Evolutionary conservation across 2,888 invertebrate genomes (phyloP).

Genomic region (Junonia oenone): DNA sequence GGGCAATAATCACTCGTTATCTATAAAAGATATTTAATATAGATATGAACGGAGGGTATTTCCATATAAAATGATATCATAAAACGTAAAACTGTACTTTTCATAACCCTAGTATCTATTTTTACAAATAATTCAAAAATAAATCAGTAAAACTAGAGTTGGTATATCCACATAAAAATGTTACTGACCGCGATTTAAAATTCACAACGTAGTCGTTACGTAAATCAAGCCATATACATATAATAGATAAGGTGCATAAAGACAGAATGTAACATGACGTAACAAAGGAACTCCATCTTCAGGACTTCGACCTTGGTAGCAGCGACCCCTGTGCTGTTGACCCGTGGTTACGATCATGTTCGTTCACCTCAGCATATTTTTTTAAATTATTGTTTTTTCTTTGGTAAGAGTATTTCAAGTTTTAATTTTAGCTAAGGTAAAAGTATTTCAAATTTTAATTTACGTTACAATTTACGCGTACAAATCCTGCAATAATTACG

Average conservation of each 20-base stretch:
- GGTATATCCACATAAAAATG: background rate
- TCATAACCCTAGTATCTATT: background rate
- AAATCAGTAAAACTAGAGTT: background rate
- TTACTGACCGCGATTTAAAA: background rate
- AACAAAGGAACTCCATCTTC: constrained; percentile 45
- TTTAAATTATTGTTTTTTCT: constrained; percentile 10
- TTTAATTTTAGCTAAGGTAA: too few species aligned
- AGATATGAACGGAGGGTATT: too few species aligned
- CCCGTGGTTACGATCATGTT: constrained; percentile 30
- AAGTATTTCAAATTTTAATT: too few species aligned
- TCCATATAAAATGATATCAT: too few species aligned
- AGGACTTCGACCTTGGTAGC: constrained; percentile 58
- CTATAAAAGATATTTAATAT: too few species aligned
- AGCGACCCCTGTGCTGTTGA: constrained; percentile 48
- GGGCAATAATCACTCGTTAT: too few species aligned
- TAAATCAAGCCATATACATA: constrained; percentile 19
- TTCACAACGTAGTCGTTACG: constrained; percentile 9
- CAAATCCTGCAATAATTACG: background rate
- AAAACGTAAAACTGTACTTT: too few species aligned
- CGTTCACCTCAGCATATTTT: constrained; percentile 16
- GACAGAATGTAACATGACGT: constrained; percentile 40
- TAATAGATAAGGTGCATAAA: constrained; percentile 18
- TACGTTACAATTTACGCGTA: background rate
- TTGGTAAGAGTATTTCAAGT: too few species aligned
- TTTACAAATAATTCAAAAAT: background rate